These are phyloP conservation scores for Callocephalon fimbriatum DNA, from an alignment of 2,113 vertebrate species.

Conservation along the genomic window DNA sequence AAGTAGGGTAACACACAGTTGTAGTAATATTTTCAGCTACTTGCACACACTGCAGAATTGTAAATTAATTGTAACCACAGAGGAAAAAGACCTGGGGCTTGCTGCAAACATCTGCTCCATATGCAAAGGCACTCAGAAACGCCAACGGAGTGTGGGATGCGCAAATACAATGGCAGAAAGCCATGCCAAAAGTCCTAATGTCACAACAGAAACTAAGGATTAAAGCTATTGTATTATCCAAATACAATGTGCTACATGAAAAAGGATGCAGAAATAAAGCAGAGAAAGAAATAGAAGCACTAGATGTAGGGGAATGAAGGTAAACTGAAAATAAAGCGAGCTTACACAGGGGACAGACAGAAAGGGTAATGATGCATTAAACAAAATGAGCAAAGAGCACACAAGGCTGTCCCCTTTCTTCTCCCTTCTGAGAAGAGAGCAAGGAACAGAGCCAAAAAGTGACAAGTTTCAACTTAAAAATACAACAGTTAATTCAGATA, in stretches of 20 bases:
- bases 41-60: conserved; percentile 36
- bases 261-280: not conserved
- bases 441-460: not conserved
- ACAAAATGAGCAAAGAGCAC: not conserved
- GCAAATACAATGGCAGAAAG: not conserved
- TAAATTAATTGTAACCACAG: conserved; percentile 35
- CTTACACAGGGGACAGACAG: not conserved
- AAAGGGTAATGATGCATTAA: not conserved
- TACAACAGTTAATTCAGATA: not conserved
- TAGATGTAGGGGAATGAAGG: not conserved
- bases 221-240: fast-evolving
- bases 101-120: conserved; percentile 58
- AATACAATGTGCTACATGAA: not conserved
- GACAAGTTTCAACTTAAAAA: not conserved
- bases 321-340: not conserved
- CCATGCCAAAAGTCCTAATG: not conserved
- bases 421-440: not conserved
- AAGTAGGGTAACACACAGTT: not conserved
- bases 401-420: not conserved
- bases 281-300: not conserved
- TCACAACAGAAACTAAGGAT: not conserved
- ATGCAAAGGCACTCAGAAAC: not conserved
- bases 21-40: conserved; percentile 14
- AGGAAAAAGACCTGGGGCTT: conserved; percentile 54
- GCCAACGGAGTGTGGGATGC: not conserved